Conservation (phyloP, 2,113 vertebrate species). For the Himantopus leucocephalus region DNA sequence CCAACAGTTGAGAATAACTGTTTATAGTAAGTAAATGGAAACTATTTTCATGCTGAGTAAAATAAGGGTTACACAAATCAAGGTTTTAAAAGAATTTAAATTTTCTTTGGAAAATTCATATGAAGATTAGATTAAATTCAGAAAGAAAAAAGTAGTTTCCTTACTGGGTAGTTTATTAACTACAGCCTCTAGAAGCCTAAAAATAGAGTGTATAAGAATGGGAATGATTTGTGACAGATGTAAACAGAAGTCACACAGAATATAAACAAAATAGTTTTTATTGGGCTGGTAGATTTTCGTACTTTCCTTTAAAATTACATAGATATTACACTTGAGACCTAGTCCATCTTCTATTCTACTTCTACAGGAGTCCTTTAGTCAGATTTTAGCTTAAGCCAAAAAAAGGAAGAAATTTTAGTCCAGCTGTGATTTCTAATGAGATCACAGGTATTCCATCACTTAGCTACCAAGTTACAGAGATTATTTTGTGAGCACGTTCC, state of each 20-base stretch:
- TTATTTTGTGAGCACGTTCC: background rate
- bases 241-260: background rate
- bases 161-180: background rate
- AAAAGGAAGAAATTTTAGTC: background rate
- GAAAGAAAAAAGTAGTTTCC: background rate
- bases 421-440: background rate
- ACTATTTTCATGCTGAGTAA: slow-evolving; percentile 38
- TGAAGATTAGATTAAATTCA: background rate
- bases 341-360: background rate
- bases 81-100: background rate
- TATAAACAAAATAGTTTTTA: background rate
- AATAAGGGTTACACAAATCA: slow-evolving; percentile 26
- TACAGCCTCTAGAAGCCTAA: background rate
- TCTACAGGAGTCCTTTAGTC: background rate
- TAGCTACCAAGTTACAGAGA: background rate
- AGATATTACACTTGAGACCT: background rate
- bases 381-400: background rate
- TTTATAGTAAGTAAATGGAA: slow-evolving; percentile 39
- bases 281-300: background rate
- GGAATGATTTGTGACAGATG: background rate
- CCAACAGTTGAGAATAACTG: slow-evolving; percentile 21
- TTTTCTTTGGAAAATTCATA: background rate
- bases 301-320: background rate
- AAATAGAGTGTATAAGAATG: background rate
- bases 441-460: background rate